A percentile compares a stretch with the other conserved stretches of the same genome.
Evolutionary conservation across 2,888 invertebrate genomes (phyloP).

Genomic region (Tenthredo livida): DNA sequence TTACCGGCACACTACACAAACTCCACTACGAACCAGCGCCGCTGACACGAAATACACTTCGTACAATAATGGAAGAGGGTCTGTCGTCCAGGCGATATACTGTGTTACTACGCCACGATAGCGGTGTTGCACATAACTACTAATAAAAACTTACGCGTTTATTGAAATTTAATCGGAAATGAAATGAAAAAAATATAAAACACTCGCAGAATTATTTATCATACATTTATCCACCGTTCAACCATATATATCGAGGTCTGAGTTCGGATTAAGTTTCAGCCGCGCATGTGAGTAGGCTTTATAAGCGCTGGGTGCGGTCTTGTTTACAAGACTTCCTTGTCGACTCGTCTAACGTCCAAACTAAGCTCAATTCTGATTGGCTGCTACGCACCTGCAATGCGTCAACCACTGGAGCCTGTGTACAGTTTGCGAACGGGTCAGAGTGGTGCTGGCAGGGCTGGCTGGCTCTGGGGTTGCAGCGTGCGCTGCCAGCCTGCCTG

Average conservation of each 20-base stretch:
- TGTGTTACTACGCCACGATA: slow-evolving; percentile 53
- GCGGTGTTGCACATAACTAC: slow-evolving; percentile 39
- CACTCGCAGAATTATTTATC: slow-evolving; percentile 37
- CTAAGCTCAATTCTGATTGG: slow-evolving; percentile 86
- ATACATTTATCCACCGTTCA: slow-evolving; percentile 47
- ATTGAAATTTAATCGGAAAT: slow-evolving; percentile 4
- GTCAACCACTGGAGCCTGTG: slow-evolving; percentile 66
- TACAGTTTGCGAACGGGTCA: slow-evolving; percentile 55
- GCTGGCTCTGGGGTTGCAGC: slow-evolving; percentile 77
- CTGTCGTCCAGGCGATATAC: slow-evolving; percentile 52
- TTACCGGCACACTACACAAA: slow-evolving; percentile 53
- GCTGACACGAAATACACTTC: slow-evolving; percentile 52
- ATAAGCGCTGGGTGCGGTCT: slow-evolving; percentile 82
- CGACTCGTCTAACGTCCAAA: slow-evolving; percentile 76
- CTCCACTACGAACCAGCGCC: slow-evolving; percentile 53
- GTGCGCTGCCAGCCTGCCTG: slow-evolving; percentile 76
- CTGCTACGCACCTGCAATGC: slow-evolving; percentile 73
- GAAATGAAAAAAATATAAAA: slow-evolving; percentile 50
- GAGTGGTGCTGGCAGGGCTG: slow-evolving; percentile 64
- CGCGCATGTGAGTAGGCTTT: slow-evolving; percentile 84
- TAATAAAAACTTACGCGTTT: slow-evolving; percentile 16
- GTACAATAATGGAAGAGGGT: slow-evolving; percentile 52
- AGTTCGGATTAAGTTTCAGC: slow-evolving; percentile 78
- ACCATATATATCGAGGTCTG: slow-evolving; percentile 53
- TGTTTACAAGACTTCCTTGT: slow-evolving; percentile 84